These are phyloP conservation scores for Amphipoea lucens DNA, from an alignment of 2,888 invertebrate genomes.

Conservation along the genomic window DNA sequence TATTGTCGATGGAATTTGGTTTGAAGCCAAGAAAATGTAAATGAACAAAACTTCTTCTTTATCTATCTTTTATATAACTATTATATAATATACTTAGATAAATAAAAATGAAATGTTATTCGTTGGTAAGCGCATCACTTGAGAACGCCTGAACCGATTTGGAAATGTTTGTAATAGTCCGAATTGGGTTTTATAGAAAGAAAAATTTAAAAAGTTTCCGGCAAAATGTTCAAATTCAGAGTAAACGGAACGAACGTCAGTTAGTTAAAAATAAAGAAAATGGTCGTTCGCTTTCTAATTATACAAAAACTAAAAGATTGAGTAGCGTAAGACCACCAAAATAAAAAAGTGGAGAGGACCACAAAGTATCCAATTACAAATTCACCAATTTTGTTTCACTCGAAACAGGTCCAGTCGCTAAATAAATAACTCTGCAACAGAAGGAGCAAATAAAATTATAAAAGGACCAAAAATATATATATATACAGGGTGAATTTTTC, in stretches of 20 bases:
- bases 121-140: too few relatives aligned
- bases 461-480: slow-evolving; percentile 19
- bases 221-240: too few relatives aligned
- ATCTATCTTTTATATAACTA: too few relatives aligned
- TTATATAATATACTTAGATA: too few relatives aligned
- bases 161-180: too few relatives aligned
- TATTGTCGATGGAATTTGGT: slow-evolving; percentile 14
- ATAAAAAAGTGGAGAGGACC: neutral
- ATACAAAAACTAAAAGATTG: neutral
- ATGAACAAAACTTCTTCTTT: neutral
- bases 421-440: neutral
- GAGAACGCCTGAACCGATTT: too few relatives aligned
- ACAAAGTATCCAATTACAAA: neutral
- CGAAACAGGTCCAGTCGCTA: neutral
- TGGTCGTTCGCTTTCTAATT: neutral
- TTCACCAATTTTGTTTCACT: neutral
- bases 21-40: slow-evolving; percentile 14
- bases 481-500: too few relatives aligned
- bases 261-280: neutral
- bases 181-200: too few relatives aligned
- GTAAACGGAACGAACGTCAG: too few relatives aligned
- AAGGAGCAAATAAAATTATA: neutral
- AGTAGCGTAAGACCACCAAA: neutral
- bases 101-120: too few relatives aligned
- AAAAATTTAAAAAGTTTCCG: too few relatives aligned